Conservation (phyloP, 2,797 vertebrate genomes). For the Sebastes flavidus region DNA sequence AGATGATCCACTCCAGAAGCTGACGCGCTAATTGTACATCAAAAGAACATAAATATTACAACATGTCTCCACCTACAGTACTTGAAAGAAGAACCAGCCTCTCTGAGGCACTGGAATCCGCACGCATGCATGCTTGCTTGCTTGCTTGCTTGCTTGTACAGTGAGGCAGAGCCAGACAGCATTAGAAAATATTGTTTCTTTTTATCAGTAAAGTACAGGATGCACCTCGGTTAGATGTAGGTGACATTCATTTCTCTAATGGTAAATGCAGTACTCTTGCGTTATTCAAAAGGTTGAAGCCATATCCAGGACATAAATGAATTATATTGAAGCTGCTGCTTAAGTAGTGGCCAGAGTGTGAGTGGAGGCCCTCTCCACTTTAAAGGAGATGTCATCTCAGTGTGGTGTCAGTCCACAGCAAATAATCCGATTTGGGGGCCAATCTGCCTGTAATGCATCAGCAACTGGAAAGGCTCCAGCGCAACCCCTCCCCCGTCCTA, state of each 20-base stretch:
- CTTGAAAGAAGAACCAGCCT: not conserved
- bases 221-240: conserved; percentile 53
- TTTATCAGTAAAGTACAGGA: conserved; percentile 64
- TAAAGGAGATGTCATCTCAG: conserved; percentile 85
- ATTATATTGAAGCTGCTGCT: conserved; percentile 77
- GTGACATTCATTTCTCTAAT: conserved; percentile 84
- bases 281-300: conserved; percentile 78
- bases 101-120: not conserved
- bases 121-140: not conserved
- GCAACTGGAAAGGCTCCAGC: conserved; percentile 79
- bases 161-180: conserved; percentile 10
- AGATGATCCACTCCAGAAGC: conserved; percentile 64
- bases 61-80: conserved; percentile 35
- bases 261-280: conserved; percentile 73
- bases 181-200: conserved; percentile 43
- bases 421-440: conserved; percentile 85
- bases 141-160: not conserved
- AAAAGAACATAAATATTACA: conserved; percentile 68
- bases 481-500: not conserved
- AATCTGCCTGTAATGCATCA: conserved; percentile 85
- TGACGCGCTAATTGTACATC: conserved; percentile 73
- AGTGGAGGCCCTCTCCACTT: conserved; percentile 79
- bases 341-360: conserved; percentile 80
- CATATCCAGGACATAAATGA: conserved; percentile 78
- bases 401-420: conserved; percentile 83